Percentiles rank a stretch among this genome's conserved stretches.
These are phyloP conservation scores for Carassius auratus DNA, from an alignment of 2,113 vertebrate species.

Conservation along the genomic window DNA sequence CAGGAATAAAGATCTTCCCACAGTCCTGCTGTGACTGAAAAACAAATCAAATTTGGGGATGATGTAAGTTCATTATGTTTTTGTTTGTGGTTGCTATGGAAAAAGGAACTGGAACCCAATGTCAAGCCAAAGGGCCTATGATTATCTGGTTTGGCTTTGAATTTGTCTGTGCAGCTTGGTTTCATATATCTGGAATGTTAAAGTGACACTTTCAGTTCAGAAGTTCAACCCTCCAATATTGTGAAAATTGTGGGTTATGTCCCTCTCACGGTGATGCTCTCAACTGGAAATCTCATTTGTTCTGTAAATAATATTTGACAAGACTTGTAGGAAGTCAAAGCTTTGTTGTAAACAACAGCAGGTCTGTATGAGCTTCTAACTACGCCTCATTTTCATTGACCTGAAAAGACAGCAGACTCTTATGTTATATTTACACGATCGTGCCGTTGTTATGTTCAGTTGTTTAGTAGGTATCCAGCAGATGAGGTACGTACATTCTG, in stretches of 20 bases:
- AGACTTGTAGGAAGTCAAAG: not conserved
- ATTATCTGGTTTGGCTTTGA: constrained; percentile 20
- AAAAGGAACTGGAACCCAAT: constrained; percentile 56
- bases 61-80: constrained; percentile 62
- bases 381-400: not conserved
- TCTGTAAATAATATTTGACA: not conserved
- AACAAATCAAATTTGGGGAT: constrained; percentile 39
- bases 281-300: constrained; percentile 5
- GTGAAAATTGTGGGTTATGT: not conserved
- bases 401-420: not conserved
- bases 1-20: constrained; percentile 34
- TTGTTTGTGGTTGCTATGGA: constrained; percentile 70
- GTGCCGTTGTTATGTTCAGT: not conserved
- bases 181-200: not conserved
- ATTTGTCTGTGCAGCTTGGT: not conserved
- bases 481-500: not conserved
- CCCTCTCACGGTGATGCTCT: constrained; percentile 19
- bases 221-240: constrained; percentile 2
- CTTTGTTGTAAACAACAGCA: not conserved
- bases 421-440: not conserved
- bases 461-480: not conserved
- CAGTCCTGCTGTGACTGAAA: constrained; percentile 32
- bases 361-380: not conserved
- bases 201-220: constrained; percentile 16
- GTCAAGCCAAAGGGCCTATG: constrained; percentile 31